Conservation (phyloP, 2,113 vertebrate genomes). For the Papio anubis region DNA sequence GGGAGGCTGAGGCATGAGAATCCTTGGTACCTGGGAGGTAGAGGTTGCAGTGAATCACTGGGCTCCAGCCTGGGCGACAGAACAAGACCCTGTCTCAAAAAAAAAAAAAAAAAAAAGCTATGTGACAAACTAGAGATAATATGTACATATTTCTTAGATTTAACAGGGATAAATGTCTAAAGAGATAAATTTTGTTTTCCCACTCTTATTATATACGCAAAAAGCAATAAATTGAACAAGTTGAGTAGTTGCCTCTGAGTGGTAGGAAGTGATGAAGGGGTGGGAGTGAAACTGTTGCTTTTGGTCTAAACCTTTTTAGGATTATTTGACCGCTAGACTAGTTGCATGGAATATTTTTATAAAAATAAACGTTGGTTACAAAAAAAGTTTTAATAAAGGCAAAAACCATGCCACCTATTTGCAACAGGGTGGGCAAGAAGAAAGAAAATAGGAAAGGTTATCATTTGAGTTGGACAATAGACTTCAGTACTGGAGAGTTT, state of each 20-base stretch:
- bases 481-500: conserved; percentile 37
- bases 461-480: background rate
- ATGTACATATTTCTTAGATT: background rate
- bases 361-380: conserved; percentile 18
- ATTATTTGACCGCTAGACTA: background rate
- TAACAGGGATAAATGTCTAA: background rate
- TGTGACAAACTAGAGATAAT: background rate
- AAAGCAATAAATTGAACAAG: background rate
- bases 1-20: background rate
- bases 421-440: background rate
- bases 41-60: background rate
- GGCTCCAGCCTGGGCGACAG: background rate
- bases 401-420: background rate
- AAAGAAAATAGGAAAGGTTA: conserved; percentile 55
- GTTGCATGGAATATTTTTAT: background rate
- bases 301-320: background rate
- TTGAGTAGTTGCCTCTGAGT: background rate
- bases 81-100: no score
- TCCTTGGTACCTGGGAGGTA: background rate
- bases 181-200: background rate
- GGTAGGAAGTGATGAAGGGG: background rate
- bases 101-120: no score
- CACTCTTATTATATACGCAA: no score
- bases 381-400: conserved; percentile 19
- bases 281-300: background rate